Conservation (phyloP, 1,140 invertebrate species). For the Drosophila jambulina region DNA sequence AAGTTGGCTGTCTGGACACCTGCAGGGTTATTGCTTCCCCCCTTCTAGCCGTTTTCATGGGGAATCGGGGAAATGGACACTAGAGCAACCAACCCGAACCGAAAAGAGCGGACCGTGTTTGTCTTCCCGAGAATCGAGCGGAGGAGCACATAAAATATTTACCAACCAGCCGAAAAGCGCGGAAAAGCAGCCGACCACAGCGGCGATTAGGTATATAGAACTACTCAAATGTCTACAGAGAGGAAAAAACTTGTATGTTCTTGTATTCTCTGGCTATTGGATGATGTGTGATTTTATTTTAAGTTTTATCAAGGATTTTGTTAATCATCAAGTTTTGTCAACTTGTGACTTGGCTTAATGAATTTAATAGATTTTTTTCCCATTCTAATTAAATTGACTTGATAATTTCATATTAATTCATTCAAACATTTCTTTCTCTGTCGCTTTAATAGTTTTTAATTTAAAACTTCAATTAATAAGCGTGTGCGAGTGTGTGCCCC, state of each 20-base stretch:
- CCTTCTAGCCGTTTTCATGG: conserved; percentile 30
- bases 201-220: conserved; percentile 21
- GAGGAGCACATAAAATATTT: conserved; percentile 67
- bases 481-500: conserved; percentile 9
- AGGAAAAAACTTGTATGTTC: background rate
- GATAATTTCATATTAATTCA: no score
- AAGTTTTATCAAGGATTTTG: background rate
- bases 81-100: conserved; percentile 56
- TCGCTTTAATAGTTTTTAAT: background rate
- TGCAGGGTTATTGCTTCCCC: conserved; percentile 20
- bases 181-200: conserved; percentile 59
- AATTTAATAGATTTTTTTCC: no score
- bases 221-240: conserved; percentile 20
- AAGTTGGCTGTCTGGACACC: conserved; percentile 8
- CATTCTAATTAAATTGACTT: no score
- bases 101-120: conserved; percentile 46
- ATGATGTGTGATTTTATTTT: no score
- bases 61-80: conserved; percentile 27
- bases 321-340: background rate
- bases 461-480: conserved; percentile 14
- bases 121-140: conserved; percentile 65
- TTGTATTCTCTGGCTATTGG: background rate
- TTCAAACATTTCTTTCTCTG: background rate
- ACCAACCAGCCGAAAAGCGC: conserved; percentile 42
- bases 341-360: background rate